These are phyloP conservation scores for Drosophila mimetica DNA, from an alignment of 2,888 invertebrate genomes.

Conservation along the genomic window DNA sequence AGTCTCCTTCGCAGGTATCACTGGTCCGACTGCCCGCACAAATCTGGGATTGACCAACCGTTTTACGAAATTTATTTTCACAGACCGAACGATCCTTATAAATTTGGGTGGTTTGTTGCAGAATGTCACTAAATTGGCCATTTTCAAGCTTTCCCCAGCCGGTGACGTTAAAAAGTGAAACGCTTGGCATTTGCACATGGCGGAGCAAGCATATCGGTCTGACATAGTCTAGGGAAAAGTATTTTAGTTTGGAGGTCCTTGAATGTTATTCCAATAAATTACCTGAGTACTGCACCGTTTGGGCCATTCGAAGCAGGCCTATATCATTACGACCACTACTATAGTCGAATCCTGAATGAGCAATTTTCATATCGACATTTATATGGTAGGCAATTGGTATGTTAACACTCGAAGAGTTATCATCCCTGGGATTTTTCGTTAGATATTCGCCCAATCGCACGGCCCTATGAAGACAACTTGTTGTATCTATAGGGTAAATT, in stretches of 20 bases:
- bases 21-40: neutral
- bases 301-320: too few relatives aligned
- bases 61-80: rapidly evolving
- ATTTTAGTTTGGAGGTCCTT: neutral
- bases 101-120: neutral
- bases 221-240: neutral
- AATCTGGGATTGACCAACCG: neutral
- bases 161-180: neutral
- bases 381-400: too few relatives aligned
- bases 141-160: neutral
- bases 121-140: neutral
- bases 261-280: too few relatives aligned
- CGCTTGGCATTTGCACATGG: neutral
- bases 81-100: neutral
- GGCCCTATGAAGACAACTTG: too few relatives aligned
- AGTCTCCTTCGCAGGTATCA: neutral
- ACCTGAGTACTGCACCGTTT: too few relatives aligned
- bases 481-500: too few relatives aligned
- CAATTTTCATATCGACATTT: too few relatives aligned
- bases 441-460: too few relatives aligned
- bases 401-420: too few relatives aligned
- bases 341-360: too few relatives aligned
- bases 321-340: too few relatives aligned
- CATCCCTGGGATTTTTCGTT: too few relatives aligned
- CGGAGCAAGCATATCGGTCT: neutral